A percentile compares a stretch with the other conserved stretches of the same genome.
These are phyloP conservation scores for Telmatochromis brichardi DNA, from an alignment of 2,113 vertebrate genomes.

Conservation along the genomic window DNA sequence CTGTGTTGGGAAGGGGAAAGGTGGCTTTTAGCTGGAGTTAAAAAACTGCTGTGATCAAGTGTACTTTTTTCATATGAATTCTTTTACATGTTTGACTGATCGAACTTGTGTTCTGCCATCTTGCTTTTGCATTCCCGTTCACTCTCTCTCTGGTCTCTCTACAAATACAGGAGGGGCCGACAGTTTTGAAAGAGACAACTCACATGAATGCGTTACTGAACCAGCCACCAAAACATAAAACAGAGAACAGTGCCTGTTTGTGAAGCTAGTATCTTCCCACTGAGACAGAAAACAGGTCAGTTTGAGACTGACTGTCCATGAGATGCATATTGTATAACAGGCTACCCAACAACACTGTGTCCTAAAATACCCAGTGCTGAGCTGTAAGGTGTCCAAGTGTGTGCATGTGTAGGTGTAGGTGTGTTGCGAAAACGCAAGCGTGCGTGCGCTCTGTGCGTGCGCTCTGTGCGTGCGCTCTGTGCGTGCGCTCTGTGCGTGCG, in stretches of 20 bases:
- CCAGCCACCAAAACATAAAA: not conserved
- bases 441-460: not conserved
- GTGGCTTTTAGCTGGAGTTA: not conserved
- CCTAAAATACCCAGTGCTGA: slow-evolving; percentile 31
- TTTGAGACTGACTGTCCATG: slow-evolving; percentile 13
- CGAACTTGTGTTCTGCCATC: not conserved
- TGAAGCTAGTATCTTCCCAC: not conserved
- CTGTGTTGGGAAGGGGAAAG: not conserved
- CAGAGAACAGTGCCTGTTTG: slow-evolving; percentile 4
- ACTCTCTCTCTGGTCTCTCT: not conserved
- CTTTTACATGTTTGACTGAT: not conserved
- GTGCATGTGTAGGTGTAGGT: not conserved
- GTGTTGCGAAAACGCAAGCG: slow-evolving; percentile 7
- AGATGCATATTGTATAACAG: slow-evolving; percentile 40
- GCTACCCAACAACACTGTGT: slow-evolving; percentile 17
- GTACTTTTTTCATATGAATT: not conserved
- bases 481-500: not conserved
- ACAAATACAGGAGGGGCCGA: not conserved
- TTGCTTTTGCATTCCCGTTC: not conserved
- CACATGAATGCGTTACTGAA: not conserved
- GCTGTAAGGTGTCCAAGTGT: not conserved
- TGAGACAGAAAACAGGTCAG: slow-evolving; percentile 33
- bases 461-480: not conserved
- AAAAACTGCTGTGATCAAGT: not conserved
- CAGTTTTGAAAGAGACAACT: not conserved